A percentile compares a stretch with the other conserved stretches of the same genome.
phyloP scores from a whole-genome alignment of 2,888 invertebrate genomes.

The Venustoraphidia nigricollis region DNA sequence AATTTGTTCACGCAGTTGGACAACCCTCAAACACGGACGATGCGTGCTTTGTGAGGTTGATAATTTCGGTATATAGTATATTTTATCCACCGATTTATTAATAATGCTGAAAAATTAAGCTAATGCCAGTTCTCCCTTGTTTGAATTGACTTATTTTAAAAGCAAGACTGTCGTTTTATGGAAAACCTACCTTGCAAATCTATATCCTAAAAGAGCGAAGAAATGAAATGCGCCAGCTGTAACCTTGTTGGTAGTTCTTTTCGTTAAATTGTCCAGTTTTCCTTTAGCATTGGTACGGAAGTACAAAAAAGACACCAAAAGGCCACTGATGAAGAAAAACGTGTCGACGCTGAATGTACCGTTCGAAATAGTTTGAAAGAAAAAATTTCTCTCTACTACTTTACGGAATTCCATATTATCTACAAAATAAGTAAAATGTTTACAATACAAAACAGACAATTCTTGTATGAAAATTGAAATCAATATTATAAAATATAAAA shows the following conservation, averaged over 20 bases:
- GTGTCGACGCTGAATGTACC: slow-evolving; percentile 71
- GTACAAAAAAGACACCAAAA: slow-evolving; percentile 72
- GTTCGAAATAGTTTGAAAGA: slow-evolving; percentile 65
- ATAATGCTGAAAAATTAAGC: too few relatives aligned
- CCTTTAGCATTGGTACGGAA: slow-evolving; percentile 65
- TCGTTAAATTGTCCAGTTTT: slow-evolving; percentile 46
- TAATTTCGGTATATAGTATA: too few relatives aligned
- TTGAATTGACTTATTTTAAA: too few relatives aligned
- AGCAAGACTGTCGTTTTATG: too few relatives aligned
- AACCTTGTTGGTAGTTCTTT: slow-evolving; percentile 43
- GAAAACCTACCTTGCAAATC: slow-evolving; percentile 50
- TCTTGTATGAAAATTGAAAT: too few relatives aligned
- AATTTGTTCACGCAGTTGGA: too few relatives aligned
- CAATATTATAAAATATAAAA: too few relatives aligned
- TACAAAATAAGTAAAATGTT: slow-evolving; percentile 4
- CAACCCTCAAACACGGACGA: too few relatives aligned
- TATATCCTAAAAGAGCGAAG: slow-evolving; percentile 56
- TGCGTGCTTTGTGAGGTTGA: too few relatives aligned
- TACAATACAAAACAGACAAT: too few relatives aligned
- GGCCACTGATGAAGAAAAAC: slow-evolving; percentile 67
- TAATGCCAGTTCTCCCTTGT: too few relatives aligned
- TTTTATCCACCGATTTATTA: too few relatives aligned
- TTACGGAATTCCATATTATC: slow-evolving; percentile 63
- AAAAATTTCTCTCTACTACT: slow-evolving; percentile 59
- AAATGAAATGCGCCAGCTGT: slow-evolving; percentile 54